phyloP scores from a whole-genome alignment of 2,888 invertebrate genomes.

The Tribolium freemani region DNA sequence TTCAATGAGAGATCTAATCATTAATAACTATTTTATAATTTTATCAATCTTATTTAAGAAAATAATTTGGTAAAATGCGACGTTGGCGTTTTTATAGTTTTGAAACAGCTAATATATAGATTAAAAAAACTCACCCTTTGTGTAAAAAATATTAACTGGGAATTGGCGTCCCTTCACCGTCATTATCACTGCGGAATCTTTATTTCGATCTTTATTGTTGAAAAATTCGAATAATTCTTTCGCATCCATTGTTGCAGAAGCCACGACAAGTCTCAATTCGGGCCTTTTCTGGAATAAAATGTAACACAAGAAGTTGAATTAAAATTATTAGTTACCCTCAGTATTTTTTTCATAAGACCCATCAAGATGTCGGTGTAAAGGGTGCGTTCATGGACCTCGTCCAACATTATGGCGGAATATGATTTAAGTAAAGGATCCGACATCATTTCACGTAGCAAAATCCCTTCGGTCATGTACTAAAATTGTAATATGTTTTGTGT shows the following conservation, averaged over 20 bases:
- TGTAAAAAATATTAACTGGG: conserved; percentile 89
- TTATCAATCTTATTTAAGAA: too few relatives aligned
- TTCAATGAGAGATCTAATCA: too few relatives aligned
- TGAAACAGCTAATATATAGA: too few relatives aligned
- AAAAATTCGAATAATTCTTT: conserved; percentile 87
- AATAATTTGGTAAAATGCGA: too few relatives aligned
- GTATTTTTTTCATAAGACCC: conserved; percentile 93
- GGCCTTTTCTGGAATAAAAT: conserved; percentile 61
- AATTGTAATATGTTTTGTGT: conserved; percentile 30
- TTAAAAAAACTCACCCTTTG: conserved; percentile 73
- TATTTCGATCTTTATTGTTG: conserved; percentile 70
- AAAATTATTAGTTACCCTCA: conserved; percentile 70
- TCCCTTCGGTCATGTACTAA: conserved; percentile 97
- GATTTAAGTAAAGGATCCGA: conserved; percentile 91
- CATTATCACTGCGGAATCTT: conserved; percentile 84
- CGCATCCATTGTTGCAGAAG: conserved; percentile 97
- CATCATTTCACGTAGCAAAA: conserved; percentile 94
- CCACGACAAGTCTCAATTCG: conserved; percentile 86
- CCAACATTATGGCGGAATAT: conserved; percentile 90
- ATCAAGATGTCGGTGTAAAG: conserved; percentile 94
- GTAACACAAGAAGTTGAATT: too few relatives aligned
- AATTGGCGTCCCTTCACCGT: conserved; percentile 90
- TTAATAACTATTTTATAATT: too few relatives aligned
- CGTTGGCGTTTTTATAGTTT: too few relatives aligned
- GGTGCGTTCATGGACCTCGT: conserved; percentile 96